Base-by-base conservation (phyloP, 2,797 vertebrate genomes). In the Tenualosa thibaudeaui region DNA sequence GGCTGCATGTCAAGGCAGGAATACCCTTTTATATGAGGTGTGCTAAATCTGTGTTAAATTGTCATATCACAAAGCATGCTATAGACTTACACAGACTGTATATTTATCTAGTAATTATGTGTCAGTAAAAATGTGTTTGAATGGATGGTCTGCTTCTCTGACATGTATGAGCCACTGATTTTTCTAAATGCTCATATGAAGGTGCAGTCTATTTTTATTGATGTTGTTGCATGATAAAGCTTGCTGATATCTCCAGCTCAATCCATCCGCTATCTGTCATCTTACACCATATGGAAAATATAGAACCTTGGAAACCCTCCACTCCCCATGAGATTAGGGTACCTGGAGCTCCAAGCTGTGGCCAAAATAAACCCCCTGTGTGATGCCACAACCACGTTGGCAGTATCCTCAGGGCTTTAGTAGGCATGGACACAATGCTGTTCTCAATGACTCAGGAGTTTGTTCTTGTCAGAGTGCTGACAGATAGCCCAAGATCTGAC, bases 261-360 rank as follows among this genome's bases (percentile, higher is more conserved):
- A n/a, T 22, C 71, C 40, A 19, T 40, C 68, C 68, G 2, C 65
- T 12, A 75, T 75, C 71, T 46, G 40, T 78, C 71, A 78, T 78
- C 71, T 43, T 78, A 46, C 40, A 13, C 40, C 71, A 46, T 46
- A 78, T 46, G 71, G 71, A 78, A 78, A 78, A 46, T 78, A 78
- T 78, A 46, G 71, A 78, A 78, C 17, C 71, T 46, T 46, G 46
- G 71, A 46, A 78, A 17, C 19, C 71, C 1, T 17, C 17, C 37
- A 43, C 71, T 40, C 37, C 71, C 15, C 68, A 31, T 22, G 71
- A 19, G 37, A 60, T 2, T 56, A 56, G 71, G 37, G 71, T 78
- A 78, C 71, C 71, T 78, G 40, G 71, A 43, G 40, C 71, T 78
- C 17, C 37, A 22, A 78, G 71, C 71, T 78, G 71, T 78, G 71